These are phyloP conservation scores for Parnassius smintheus DNA, from an alignment of 2,888 invertebrate species.

Conservation along the genomic window DNA sequence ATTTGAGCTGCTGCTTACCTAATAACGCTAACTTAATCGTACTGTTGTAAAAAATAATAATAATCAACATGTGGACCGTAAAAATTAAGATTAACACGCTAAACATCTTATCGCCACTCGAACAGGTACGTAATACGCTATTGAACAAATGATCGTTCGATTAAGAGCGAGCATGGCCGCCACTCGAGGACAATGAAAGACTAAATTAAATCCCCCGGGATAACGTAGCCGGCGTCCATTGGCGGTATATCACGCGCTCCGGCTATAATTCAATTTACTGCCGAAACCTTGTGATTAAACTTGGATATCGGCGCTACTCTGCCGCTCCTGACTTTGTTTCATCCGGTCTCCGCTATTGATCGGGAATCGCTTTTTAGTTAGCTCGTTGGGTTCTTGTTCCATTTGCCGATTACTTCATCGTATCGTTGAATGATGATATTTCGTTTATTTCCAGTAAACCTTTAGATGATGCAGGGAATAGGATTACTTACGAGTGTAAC, in stretches of 20 bases:
- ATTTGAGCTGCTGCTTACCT: too few relatives aligned
- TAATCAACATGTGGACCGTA: background rate
- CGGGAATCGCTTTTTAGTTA: background rate
- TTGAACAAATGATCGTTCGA: constrained; percentile 1
- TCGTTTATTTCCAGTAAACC: background rate
- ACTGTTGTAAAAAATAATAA: too few relatives aligned
- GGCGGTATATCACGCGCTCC: constrained; percentile 4
- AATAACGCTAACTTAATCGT: too few relatives aligned
- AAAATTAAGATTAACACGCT: background rate
- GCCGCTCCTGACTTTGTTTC: background rate
- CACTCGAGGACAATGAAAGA: constrained; percentile 3
- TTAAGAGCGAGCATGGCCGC: constrained; percentile 1
- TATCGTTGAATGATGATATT: background rate
- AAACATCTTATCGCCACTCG: background rate
- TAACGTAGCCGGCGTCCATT: background rate
- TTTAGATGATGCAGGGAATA: too few relatives aligned
- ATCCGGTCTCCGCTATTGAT: background rate
- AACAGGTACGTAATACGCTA: background rate
- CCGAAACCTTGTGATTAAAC: constrained; percentile 13
- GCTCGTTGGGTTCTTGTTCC: background rate
- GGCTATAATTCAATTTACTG: constrained; percentile 7
- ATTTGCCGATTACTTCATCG: constrained; percentile 1
- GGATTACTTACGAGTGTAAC: too few relatives aligned
- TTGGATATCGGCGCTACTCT: constrained; percentile 8
- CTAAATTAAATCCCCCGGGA: constrained; percentile 4